Evolutionary conservation across 2,797 vertebrate species (phyloP), one percentile per base, ranked within the genome.

Genomic region (Glossophaga mutica): DNA sequence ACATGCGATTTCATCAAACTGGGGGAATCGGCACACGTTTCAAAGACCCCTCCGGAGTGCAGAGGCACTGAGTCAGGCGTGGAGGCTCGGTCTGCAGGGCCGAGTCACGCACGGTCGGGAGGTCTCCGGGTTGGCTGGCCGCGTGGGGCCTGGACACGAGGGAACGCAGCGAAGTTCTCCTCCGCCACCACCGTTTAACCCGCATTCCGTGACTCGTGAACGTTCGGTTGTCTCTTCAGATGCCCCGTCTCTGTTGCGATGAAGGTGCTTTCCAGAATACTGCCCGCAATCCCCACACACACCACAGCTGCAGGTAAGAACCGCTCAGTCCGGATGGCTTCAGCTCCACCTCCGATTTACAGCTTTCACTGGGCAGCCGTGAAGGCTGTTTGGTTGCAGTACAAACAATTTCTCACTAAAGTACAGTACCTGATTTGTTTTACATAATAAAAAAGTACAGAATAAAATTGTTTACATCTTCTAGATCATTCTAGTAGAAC

Each of bases 341-440:
- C 74, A 97, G 87, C 93, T 96, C 97, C 98, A 97, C 96, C 97
- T 98, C 96, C 97, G 96, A 94, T 0, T 8, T 96, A 97, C 98
- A 98, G 81, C 71, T 97, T 97, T 97, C 90, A 93, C 95, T 37
- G 57, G 84, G 98, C 94, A 97, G 96, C 97, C 97, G 94, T 50
- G 93, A 97, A 97, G 97, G 95, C 98, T 96, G 94, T 88, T 97
- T 42, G 93, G 89, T 71, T 98, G 97, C 90, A 97, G 97, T 98
- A 98, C 98, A 98, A 98, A 98, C 98, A 98, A 98, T 95, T 89
- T 97, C 97, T 95, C 97, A 98, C 98, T 98, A 98, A 98, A 98
- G 97, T 98, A 98, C 98, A 99, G 98, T 98, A 99, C 98, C 98
- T 98, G 98, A 98, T 98, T 98, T 96, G 97, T 55, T 98, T 98